Conservation (phyloP, 2,888 invertebrate species). For the Shargacucullia verbasci region DNA sequence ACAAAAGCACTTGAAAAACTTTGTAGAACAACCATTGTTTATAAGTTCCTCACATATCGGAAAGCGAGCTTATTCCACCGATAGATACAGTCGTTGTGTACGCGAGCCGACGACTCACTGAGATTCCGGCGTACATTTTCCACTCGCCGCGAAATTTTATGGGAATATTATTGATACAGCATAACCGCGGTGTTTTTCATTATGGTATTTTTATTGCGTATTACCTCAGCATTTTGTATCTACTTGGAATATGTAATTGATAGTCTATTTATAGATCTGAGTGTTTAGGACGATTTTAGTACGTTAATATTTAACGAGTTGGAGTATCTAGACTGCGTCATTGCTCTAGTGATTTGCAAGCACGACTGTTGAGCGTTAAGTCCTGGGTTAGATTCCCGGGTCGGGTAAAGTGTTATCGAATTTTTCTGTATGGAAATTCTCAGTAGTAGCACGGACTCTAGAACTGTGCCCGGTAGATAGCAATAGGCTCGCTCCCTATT, state of each 20-base stretch:
- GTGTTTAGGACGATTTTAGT: too few relatives aligned
- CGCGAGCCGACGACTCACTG: slow-evolving; percentile 39
- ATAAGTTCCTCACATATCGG: slow-evolving; percentile 30
- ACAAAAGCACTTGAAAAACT: slow-evolving; percentile 37
- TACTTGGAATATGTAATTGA: slow-evolving; percentile 1
- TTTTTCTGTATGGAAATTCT: too few relatives aligned
- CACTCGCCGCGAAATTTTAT: slow-evolving; percentile 7
- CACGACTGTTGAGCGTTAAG: too few relatives aligned
- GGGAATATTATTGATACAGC: slow-evolving; percentile 22
- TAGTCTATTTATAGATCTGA: not conserved
- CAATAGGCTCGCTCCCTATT: too few relatives aligned
- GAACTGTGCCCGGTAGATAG: too few relatives aligned
- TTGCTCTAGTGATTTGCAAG: too few relatives aligned
- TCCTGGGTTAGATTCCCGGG: too few relatives aligned
- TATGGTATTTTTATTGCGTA: slow-evolving; percentile 21
- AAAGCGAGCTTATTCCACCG: slow-evolving; percentile 11
- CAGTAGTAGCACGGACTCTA: too few relatives aligned
- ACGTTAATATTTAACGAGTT: too few relatives aligned
- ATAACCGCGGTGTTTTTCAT: slow-evolving; percentile 19
- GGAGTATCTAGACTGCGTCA: too few relatives aligned
- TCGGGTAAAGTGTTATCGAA: too few relatives aligned
- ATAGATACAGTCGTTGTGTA: slow-evolving; percentile 35
- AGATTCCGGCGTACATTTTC: slow-evolving; percentile 25
- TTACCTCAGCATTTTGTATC: slow-evolving; percentile 11
- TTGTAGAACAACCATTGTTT: slow-evolving; percentile 41